Evolutionary conservation across 2,797 vertebrate species (phyloP).

Genomic region (Mus spretus): DNA sequence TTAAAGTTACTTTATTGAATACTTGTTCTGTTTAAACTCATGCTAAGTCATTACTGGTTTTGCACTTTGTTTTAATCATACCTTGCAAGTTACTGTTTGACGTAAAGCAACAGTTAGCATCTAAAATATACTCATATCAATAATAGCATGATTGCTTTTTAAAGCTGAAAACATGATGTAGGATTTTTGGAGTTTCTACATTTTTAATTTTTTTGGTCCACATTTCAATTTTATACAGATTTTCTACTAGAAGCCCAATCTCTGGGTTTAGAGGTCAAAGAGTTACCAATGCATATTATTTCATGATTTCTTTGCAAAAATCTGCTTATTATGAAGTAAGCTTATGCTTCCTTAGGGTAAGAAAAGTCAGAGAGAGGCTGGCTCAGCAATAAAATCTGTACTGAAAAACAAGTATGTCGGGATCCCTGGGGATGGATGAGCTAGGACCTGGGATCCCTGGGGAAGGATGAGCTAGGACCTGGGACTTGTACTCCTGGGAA

Average conservation of each 20-base stretch:
- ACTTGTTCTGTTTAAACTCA: slow-evolving; percentile 29
- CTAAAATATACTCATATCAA: background rate
- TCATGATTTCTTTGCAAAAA: slow-evolving; percentile 45
- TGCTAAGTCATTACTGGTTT: slow-evolving; percentile 41
- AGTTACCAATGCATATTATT: slow-evolving; percentile 17
- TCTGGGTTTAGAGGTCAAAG: background rate
- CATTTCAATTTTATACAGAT: slow-evolving; percentile 41
- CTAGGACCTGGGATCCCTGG: background rate
- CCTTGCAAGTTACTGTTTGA: background rate
- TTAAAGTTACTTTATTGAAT: slow-evolving; percentile 30
- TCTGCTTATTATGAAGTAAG: background rate
- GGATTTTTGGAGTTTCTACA: background rate
- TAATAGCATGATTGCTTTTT: slow-evolving; percentile 28
- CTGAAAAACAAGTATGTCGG: background rate
- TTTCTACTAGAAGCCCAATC: slow-evolving; percentile 47
- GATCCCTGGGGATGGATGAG: background rate
- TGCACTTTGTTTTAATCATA: slow-evolving; percentile 62
- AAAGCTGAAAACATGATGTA: slow-evolving; percentile 48
- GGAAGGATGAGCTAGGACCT: background rate
- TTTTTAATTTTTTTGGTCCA: background rate
- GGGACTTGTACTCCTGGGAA: background rate
- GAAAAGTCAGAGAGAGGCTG: background rate
- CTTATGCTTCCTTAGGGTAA: background rate
- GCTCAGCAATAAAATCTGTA: background rate
- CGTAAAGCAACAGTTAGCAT: slow-evolving; percentile 32